Evolutionary conservation across 2,888 invertebrate genomes (phyloP).

Genomic region (Xylota segnis): DNA sequence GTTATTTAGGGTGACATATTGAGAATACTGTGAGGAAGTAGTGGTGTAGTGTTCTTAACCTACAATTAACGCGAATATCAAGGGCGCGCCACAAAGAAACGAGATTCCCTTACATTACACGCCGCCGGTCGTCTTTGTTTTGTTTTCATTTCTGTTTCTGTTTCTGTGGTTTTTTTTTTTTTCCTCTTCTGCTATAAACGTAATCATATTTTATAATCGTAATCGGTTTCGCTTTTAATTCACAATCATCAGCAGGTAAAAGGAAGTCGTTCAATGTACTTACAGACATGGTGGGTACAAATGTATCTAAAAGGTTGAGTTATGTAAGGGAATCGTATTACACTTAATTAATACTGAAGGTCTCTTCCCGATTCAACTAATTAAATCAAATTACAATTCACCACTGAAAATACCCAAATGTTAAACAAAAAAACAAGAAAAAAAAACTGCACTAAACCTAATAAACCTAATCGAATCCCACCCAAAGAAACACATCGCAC

Average conservation of each 20-base stretch:
- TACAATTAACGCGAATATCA: constrained; percentile 23
- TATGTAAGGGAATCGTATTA: constrained; percentile 39
- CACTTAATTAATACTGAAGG: constrained; percentile 28
- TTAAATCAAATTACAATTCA: background rate
- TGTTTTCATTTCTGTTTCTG: background rate
- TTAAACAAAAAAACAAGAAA: background rate
- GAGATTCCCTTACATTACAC: constrained; percentile 20
- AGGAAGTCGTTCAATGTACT: constrained; percentile 47
- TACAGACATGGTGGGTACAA: no score
- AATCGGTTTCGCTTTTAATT: constrained; percentile 56
- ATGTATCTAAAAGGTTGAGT: no score
- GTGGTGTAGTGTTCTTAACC: constrained; percentile 19
- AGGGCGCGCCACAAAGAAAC: constrained; percentile 13
- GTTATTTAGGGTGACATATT: constrained; percentile 43
- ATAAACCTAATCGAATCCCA: constrained; percentile 5
- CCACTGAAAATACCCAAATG: no score
- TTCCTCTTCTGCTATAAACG: constrained; percentile 7
- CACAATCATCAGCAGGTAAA: constrained; percentile 56
- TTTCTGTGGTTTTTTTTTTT: constrained; percentile 3
- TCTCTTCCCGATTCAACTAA: constrained; percentile 4
- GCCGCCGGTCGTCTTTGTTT: constrained; percentile 19
- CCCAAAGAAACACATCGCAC: background rate
- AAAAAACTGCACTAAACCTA: constrained; percentile 3
- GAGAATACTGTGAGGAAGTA: constrained; percentile 1
- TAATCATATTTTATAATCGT: constrained; percentile 56